Evolutionary conservation across 2,797 vertebrate genomes (phyloP), one percentile per base, ranked within the genome.

Genomic region (Epinephelus malabaricus): DNA sequence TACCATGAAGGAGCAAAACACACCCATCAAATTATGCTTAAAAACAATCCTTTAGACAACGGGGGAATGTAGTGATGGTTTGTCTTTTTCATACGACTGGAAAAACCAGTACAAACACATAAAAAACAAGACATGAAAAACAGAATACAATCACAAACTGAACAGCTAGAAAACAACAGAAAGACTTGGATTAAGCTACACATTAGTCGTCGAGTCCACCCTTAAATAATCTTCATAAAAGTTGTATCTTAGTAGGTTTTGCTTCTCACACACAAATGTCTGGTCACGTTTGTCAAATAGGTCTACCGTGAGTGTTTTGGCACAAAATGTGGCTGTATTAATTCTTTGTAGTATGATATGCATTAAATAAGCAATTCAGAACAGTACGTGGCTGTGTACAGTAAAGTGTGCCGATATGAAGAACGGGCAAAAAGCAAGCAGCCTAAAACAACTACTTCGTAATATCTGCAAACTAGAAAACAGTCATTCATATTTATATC

Each of bases 61-160:
- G 46, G 70, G 88, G 94, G 94, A 96, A 95, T 94, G 93, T 94
- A 92, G 85, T 86, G 89, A 86, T 85, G 86, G 81, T 87, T 90
- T 23, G 43, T 78, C 56, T 82, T 73, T 80, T 70, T 45, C 50
- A 60, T 13, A 70, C 70, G 40, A 27, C 25, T 86, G 60, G 19
- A 30, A 82, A 88, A 43, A 86, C 49, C 67, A 83, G 70, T 70
- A 78, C 27, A 73, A 76, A 79, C 76, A 73, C 45, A 80, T 47
- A 25, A 75, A 40, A 64, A 56, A 30, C 2, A 68, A n/a, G 13
- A 58, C 1, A 2, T 13, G 0, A 55, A 50, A 64, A 80, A 64
- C 17, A 34, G 14, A 68, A 70, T n/a, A 50, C 58, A 27, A 67
- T 56, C 34, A 78, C 51, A 12, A 73, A 69, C 51, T 43, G 6